Base-by-base conservation (phyloP, 2,888 invertebrate species). In the Eledona agricola region DNA sequence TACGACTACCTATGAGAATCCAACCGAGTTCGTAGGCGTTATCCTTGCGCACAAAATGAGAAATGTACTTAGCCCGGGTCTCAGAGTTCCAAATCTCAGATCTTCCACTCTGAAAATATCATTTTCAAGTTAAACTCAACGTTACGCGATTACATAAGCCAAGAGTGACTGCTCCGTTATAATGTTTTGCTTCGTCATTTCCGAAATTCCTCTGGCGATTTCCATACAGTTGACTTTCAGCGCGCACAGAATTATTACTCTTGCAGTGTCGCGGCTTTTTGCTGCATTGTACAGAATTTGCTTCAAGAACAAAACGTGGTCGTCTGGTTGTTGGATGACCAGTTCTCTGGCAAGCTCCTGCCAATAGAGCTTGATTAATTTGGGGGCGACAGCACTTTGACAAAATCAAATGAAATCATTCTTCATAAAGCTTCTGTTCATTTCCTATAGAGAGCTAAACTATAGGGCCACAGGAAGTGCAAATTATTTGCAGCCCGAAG, bases 291-390 rank as follows among this genome's bases (percentile, higher is more conserved):
- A 65, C 0, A 86, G 64, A 49, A 80, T 81, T 54, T 83, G 76
- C 64, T 85, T 85, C 69, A 86, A 77, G 59, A 84, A 86, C 38
- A 81, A 77, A 12, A 86, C 68, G 63, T 85, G 87, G 65, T 87
- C 86, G 10, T 75, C 78, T 0, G 87, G 87, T 57, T 83, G 75
- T 55, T 80, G 77, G 1, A 87, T 73, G 0, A 85, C 72, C 7
- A 87, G 67, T 64, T 85, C 83, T 34, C 79, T 77, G 1, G 82
- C 73, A 65, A 87, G 76, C 65, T 86, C 85, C 84, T 85, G n/a
- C n/a, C n/a, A n/a, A n/a, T n/a, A n/a, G n/a, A n/a, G n/a, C n/a
- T n/a, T n/a, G n/a, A n/a, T n/a, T n/a, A n/a, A n/a, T n/a, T n/a
- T n/a, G n/a, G n/a, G n/a, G n/a, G n/a, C n/a, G n/a, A n/a, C n/a